A percentile compares a stretch with the other conserved stretches of the same genome.
Evolutionary conservation across 2,888 invertebrate species (phyloP).

Genomic region (Abscondita cerata): DNA sequence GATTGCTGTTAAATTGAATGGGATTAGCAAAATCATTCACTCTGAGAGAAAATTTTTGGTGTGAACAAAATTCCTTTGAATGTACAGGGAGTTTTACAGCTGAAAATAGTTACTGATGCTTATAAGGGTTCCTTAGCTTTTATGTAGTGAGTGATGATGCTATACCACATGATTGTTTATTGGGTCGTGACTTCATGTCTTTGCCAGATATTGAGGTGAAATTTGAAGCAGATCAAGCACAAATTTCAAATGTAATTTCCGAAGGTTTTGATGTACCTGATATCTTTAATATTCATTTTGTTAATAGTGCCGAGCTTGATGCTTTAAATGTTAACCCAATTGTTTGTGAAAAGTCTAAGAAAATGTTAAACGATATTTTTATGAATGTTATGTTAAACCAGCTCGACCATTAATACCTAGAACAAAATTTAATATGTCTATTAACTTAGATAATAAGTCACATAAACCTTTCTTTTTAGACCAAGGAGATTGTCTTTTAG

Average conservation of each 20-base stretch:
- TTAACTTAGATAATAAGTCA: not conserved
- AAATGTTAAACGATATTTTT: not conserved
- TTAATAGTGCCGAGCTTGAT: not conserved
- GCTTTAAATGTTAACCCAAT: not conserved
- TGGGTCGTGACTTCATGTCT: not conserved
- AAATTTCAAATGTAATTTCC: no score
- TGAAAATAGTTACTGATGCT: no score
- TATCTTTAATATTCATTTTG: not conserved
- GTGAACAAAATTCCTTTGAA: not conserved
- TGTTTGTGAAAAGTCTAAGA: not conserved
- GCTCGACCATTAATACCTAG: not conserved
- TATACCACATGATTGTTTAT: not conserved
- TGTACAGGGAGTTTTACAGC: no score
- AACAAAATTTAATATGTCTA: not conserved
- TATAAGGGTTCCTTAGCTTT: no score
- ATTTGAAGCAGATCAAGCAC: no score
- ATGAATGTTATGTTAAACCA: constrained; percentile 1
- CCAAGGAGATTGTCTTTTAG: constrained; percentile 20
- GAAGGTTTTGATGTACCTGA: not conserved
- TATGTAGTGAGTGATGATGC: no score
- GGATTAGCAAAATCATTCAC: not conserved
- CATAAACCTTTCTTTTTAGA: constrained; percentile 1
- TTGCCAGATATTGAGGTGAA: no score
- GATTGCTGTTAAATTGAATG: no score
- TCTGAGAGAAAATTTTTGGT: not conserved